Evolutionary conservation across 2,888 invertebrate species (phyloP).

Genomic region (Polia nebulosa): DNA sequence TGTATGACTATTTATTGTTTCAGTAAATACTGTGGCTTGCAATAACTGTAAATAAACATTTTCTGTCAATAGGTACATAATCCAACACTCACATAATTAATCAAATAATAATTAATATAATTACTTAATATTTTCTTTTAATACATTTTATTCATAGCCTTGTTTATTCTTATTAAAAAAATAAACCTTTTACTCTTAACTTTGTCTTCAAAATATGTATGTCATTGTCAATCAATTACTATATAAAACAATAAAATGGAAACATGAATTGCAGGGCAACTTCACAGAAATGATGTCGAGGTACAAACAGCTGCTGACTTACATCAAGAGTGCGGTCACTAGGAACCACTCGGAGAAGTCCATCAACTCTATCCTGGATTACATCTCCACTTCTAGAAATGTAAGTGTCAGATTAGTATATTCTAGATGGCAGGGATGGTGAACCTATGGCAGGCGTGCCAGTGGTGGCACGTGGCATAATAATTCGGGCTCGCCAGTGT

Average conservation of each 20-base stretch:
- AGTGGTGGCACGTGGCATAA: too few species aligned
- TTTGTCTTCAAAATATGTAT: not conserved
- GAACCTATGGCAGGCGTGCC: too few species aligned
- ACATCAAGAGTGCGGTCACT: conserved; percentile 99
- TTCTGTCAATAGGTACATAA: not conserved
- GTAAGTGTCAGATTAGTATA: conserved; percentile 89
- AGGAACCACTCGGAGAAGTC: conserved; percentile 99
- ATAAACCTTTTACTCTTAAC: not conserved
- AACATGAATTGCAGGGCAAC: conserved; percentile 92
- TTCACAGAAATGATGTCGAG: conserved; percentile 98
- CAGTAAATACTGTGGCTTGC: not conserved
- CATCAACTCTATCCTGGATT: conserved; percentile 99
- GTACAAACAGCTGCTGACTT: conserved; percentile 98
- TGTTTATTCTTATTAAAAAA: too few species aligned
- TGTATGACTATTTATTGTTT: not conserved
- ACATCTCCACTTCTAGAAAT: conserved; percentile 99
- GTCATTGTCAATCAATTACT: not conserved
- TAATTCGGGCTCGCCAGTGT: too few species aligned
- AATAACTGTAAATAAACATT: not conserved
- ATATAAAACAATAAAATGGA: not conserved
- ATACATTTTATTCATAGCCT: too few species aligned
- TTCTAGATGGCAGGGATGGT: not conserved
- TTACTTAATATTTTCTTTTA: too few species aligned
- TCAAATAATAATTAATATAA: too few species aligned
- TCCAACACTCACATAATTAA: too few species aligned